Conservation (phyloP, 2,797 vertebrate species). For the Bryconaethiops microstoma region DNA sequence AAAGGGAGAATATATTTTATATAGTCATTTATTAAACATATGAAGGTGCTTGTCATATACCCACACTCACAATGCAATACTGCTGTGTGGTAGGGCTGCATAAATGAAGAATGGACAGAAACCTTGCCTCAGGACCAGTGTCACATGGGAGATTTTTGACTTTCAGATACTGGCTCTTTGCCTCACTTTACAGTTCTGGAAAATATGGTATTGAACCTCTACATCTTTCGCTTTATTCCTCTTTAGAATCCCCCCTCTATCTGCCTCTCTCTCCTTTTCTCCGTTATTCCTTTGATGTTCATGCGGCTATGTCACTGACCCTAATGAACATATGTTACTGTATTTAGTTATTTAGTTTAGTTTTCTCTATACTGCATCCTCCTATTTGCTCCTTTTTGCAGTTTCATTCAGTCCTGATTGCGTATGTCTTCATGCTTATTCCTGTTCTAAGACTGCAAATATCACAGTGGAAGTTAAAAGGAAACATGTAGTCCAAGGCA, state of each 20-base stretch:
- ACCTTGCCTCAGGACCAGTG: not conserved
- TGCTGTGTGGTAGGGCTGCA: slow-evolving; percentile 40
- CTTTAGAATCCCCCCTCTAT: not conserved
- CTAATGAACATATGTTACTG: not conserved
- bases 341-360: too few relatives aligned
- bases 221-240: not conserved
- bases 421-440: not conserved
- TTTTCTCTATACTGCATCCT: not conserved
- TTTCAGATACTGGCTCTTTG: not conserved
- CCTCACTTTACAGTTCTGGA: not conserved
- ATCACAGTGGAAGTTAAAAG: not conserved
- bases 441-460: not conserved
- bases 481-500: not conserved
- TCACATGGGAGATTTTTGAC: not conserved
- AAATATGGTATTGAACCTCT: not conserved
- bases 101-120: not conserved
- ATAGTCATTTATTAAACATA: too few relatives aligned
- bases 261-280: not conserved
- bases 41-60: too few relatives aligned
- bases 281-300: not conserved
- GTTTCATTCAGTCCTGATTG: not conserved
- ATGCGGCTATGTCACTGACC: not conserved
- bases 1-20: too few relatives aligned
- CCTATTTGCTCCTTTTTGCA: not conserved
- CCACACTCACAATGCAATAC: slow-evolving; percentile 9